Evolutionary conservation across 1,140 invertebrate species (phyloP).

Genomic region (Pogonognathellus flavescens): DNA sequence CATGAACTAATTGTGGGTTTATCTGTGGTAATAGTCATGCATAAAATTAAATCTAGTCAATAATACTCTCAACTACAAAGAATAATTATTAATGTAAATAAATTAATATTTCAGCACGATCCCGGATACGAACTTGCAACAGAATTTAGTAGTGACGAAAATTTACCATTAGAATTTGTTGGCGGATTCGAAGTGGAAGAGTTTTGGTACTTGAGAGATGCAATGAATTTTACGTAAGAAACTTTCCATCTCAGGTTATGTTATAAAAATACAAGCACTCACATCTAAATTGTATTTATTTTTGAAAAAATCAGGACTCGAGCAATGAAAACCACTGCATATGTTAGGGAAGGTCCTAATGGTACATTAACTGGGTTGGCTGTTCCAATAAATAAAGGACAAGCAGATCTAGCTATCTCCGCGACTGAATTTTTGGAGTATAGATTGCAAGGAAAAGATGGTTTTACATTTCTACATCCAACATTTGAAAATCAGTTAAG

Average conservation of each 20-base stretch:
- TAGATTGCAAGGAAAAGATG: slow-evolving; percentile 50
- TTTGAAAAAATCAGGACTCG: too few relatives aligned
- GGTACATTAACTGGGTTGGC: slow-evolving; percentile 56
- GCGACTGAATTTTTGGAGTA: slow-evolving; percentile 52
- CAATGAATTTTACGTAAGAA: slow-evolving; percentile 61
- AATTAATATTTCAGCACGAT: slow-evolving; percentile 4
- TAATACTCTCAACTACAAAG: too few relatives aligned
- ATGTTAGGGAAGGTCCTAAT: slow-evolving; percentile 52
- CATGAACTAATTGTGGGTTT: background rate
- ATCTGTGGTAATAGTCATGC: background rate
- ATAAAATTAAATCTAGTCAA: background rate
- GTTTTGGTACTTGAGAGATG: slow-evolving; percentile 55
- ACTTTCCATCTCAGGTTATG: too few relatives aligned
- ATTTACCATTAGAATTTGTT: slow-evolving; percentile 26
- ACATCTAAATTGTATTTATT: too few relatives aligned
- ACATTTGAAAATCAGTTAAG: slow-evolving; percentile 32
- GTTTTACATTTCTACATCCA: slow-evolving; percentile 51
- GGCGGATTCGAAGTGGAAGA: slow-evolving; percentile 58
- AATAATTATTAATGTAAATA: background rate
- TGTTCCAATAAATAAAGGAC: slow-evolving; percentile 43
- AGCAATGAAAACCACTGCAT: slow-evolving; percentile 12
- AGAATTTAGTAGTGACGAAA: background rate
- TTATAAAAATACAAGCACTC: too few relatives aligned
- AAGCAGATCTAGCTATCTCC: slow-evolving; percentile 58
- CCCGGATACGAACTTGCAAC: slow-evolving; percentile 28